Percentiles rank a stretch among this genome's conserved stretches.
phyloP scores from a whole-genome alignment of 2,888 invertebrate genomes.

The Oasisia sp. region DNA sequence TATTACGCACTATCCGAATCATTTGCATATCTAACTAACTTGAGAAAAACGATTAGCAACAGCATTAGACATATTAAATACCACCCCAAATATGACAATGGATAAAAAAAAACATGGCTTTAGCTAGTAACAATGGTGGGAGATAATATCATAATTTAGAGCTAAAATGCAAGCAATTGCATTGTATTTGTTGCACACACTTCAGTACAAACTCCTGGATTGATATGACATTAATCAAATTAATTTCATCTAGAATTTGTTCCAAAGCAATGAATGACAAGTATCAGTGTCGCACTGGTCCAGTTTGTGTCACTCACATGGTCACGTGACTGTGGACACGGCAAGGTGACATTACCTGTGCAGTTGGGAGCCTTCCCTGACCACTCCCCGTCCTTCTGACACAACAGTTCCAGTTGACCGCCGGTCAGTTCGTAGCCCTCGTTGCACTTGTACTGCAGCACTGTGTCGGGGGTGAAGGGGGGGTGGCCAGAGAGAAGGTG shows the following conservation, averaged over 20 bases:
- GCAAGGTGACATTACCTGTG: background rate
- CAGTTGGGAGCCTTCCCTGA: background rate
- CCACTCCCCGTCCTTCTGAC: background rate
- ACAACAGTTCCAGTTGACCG: background rate
- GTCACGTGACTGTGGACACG: too few species aligned
- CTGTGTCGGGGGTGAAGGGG: background rate
- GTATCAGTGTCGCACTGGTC: background rate
- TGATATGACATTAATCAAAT: background rate
- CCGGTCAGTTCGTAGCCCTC: background rate
- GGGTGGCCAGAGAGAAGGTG: background rate
- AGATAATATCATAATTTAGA: background rate
- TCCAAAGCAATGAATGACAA: background rate
- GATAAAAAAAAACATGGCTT: background rate
- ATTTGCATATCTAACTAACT: background rate
- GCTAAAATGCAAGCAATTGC: background rate
- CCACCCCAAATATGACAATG: background rate
- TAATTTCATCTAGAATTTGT: background rate
- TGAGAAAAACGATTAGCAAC: background rate
- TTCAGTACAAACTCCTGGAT: background rate
- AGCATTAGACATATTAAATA: background rate
- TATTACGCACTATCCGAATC: background rate
- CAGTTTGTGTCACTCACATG: background rate
- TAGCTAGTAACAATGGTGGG: background rate
- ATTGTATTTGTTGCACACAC: background rate
- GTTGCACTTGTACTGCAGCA: background rate